Evolutionary conservation across 2,888 invertebrate genomes (phyloP).

Genomic region (Amphipoea oculea): DNA sequence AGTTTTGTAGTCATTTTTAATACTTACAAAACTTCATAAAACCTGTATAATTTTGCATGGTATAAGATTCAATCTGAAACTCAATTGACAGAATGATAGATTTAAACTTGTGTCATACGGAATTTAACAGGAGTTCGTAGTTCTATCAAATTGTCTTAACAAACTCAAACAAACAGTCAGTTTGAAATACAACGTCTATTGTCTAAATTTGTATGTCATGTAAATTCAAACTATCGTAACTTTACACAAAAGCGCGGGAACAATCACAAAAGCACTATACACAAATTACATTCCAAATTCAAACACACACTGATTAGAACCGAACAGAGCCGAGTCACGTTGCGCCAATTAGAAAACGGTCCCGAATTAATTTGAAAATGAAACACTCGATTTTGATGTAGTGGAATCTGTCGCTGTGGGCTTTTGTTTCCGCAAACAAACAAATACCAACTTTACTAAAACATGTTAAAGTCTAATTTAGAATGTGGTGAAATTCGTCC

Average conservation of each 20-base stretch:
- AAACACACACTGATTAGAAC: slow-evolving; percentile 85
- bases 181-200: slow-evolving; percentile 41
- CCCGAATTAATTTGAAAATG: slow-evolving; percentile 89
- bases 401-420: slow-evolving; percentile 82
- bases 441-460: slow-evolving; percentile 58
- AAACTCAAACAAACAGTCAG: slow-evolving; percentile 36
- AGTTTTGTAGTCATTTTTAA: neutral
- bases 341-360: slow-evolving; percentile 89
- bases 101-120: neutral
- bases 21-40: too few relatives aligned
- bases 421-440: slow-evolving; percentile 57
- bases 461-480: slow-evolving; percentile 52
- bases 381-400: slow-evolving; percentile 90
- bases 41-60: neutral
- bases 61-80: neutral
- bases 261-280: slow-evolving; percentile 78
- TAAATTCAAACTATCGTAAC: slow-evolving; percentile 70
- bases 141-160: slow-evolving; percentile 28
- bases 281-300: slow-evolving; percentile 86
- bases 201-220: slow-evolving; percentile 59
- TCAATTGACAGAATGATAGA: neutral
- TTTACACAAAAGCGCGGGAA: slow-evolving; percentile 73
- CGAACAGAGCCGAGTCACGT: slow-evolving; percentile 86
- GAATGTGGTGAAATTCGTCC: slow-evolving; percentile 36
- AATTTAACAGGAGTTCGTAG: slow-evolving; percentile 22